Evolutionary conservation across 64 coral and sea anemone species (phyloP).

Genomic region (Anthopleura sola): DNA sequence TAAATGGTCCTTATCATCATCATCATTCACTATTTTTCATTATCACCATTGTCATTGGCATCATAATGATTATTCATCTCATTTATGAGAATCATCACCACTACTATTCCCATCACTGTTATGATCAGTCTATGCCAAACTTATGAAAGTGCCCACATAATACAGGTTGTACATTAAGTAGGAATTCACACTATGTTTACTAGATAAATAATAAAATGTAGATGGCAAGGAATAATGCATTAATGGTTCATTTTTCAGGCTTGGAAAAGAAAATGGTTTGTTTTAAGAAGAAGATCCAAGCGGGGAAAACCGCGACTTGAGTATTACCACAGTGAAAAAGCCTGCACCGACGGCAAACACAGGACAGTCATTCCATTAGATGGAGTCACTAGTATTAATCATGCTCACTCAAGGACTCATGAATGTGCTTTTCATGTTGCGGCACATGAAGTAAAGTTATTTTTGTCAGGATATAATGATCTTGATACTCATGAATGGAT

Average conservation of each 20-base stretch:
- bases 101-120: no score
- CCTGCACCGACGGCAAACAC: slow-evolving; percentile 74
- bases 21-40: no score
- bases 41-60: no score
- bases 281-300: slow-evolving; percentile 74
- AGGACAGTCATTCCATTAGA: slow-evolving; percentile 76
- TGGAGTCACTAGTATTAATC: slow-evolving; percentile 58
- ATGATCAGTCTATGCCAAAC: no score
- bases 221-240: background rate
- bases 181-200: no score
- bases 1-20: no score
- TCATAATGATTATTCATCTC: no score
- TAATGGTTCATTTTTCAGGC: slow-evolving; percentile 46
- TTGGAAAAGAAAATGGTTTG: slow-evolving; percentile 96
- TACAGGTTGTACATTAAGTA: no score
- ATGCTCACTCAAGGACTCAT: slow-evolving; percentile 82
- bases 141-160: no score
- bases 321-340: slow-evolving; percentile 88
- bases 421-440: slow-evolving; percentile 55
- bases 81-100: no score
- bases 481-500: slow-evolving; percentile 77
- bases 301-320: slow-evolving; percentile 71
- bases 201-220: no score
- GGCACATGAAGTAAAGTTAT: slow-evolving; percentile 70
- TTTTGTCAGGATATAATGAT: slow-evolving; percentile 65